Evolutionary conservation across 2,797 vertebrate genomes (phyloP).

Genomic region (Leptatherina wallacei): DNA sequence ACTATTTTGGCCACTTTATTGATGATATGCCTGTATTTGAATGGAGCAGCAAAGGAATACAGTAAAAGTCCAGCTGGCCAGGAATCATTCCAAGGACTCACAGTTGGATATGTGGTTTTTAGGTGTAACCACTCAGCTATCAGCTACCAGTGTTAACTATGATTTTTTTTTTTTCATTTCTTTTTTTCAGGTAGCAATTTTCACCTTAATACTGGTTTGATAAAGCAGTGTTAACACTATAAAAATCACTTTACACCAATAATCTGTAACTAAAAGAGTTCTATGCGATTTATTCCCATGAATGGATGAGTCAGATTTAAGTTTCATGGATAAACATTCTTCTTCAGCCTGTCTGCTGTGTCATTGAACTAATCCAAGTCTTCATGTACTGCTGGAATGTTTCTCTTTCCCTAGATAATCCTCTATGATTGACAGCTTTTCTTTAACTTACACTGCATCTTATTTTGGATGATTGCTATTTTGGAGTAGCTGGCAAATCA

Average conservation of each 20-base stretch:
- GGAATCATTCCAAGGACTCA: neutral
- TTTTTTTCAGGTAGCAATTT: neutral
- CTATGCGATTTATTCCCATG: neutral
- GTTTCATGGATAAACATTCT: conserved; percentile 3
- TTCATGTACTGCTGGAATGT: neutral
- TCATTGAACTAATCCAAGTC: neutral
- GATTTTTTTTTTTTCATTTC: neutral
- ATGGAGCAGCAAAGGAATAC: too few relatives aligned
- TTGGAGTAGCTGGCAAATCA: conserved; percentile 11
- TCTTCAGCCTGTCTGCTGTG: neutral
- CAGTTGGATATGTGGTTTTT: neutral
- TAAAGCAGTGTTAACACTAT: neutral
- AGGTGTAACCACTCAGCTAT: neutral
- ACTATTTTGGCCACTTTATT: neutral
- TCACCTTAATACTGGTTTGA: neutral
- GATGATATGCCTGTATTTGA: neutral
- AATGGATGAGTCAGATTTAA: conserved; percentile 1
- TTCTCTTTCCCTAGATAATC: neutral
- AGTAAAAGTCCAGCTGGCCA: neutral
- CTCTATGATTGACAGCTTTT: conserved; percentile 1
- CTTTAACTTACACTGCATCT: conserved; percentile 6
- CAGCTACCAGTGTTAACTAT: neutral
- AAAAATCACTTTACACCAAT: neutral
- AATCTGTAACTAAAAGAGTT: neutral
- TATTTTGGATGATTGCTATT: conserved; percentile 12